Percentiles rank a stretch among this genome's conserved stretches.
Conservation (phyloP, 2,113 vertebrate genomes). For the Pongo pygmaeus region DNA sequence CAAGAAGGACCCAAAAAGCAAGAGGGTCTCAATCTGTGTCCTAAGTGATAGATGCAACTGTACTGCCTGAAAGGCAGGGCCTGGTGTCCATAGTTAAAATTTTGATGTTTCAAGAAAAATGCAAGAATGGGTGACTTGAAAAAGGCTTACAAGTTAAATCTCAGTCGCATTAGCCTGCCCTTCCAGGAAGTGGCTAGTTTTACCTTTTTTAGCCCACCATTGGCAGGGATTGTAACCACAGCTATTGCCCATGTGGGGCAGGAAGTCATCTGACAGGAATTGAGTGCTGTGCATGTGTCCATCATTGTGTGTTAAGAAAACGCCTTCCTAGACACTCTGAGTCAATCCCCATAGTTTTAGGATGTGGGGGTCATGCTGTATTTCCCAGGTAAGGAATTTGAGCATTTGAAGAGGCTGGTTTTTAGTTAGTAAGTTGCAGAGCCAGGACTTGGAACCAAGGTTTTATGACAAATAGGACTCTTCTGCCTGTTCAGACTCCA, state of each 20-base stretch:
- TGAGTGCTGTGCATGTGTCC: fast-evolving
- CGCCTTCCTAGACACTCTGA: background rate
- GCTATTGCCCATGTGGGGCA: background rate
- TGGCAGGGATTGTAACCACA: background rate
- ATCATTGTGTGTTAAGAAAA: background rate
- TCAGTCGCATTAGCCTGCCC: background rate
- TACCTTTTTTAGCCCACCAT: background rate
- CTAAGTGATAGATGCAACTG: background rate
- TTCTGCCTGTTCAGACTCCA: background rate
- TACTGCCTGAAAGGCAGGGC: background rate
- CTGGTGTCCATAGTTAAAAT: background rate
- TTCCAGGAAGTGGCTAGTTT: background rate
- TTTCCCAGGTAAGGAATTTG: background rate
- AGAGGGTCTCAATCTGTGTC: background rate
- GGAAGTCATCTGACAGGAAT: background rate
- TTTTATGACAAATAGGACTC: background rate
- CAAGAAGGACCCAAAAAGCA: background rate
- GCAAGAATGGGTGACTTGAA: background rate
- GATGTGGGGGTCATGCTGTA: background rate
- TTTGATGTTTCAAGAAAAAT: slow-evolving; percentile 7
- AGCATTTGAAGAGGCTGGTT: background rate
- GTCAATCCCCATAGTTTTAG: background rate
- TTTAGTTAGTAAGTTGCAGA: background rate
- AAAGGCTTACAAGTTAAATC: background rate
- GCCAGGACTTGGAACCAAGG: background rate